Percentiles rank a stretch among this genome's conserved stretches.
Conservation (phyloP, 1,140 invertebrate genomes). For the Linepithema humile region DNA sequence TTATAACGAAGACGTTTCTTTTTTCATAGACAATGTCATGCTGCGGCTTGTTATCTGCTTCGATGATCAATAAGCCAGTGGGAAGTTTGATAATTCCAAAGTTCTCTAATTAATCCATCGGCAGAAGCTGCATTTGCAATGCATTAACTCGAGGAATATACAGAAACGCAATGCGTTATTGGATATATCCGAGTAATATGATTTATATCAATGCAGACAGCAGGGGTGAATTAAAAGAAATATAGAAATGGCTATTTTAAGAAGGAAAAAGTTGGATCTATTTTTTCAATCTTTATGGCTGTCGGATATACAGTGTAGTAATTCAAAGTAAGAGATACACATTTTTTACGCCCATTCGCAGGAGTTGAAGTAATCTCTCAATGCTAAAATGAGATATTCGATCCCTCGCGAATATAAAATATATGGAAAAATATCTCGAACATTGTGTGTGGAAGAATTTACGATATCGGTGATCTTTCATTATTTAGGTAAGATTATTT, state of each 20-base stretch:
- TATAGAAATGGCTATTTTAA: neutral
- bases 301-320: conserved; percentile 3
- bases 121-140: neutral
- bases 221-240: conserved; percentile 11
- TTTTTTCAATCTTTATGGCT: neutral
- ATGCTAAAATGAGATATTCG: conserved; percentile 17
- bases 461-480: neutral
- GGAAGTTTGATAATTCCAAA: neutral
- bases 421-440: conserved; percentile 32
- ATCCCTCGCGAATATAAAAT: conserved; percentile 20
- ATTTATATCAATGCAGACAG: neutral
- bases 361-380: neutral
- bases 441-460: conserved; percentile 8
- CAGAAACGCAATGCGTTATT: neutral
- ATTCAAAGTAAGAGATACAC: conserved; percentile 20
- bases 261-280: neutral
- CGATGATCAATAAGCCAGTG: neutral
- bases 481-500: neutral
- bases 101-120: conserved; percentile 15
- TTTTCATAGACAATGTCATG: neutral
- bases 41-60: neutral
- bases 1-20: neutral
- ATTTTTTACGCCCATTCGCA: neutral
- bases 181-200: neutral
- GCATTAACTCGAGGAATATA: neutral